phyloP scores from a whole-genome alignment of 2,797 vertebrate genomes.

The Limosa lapponica region DNA sequence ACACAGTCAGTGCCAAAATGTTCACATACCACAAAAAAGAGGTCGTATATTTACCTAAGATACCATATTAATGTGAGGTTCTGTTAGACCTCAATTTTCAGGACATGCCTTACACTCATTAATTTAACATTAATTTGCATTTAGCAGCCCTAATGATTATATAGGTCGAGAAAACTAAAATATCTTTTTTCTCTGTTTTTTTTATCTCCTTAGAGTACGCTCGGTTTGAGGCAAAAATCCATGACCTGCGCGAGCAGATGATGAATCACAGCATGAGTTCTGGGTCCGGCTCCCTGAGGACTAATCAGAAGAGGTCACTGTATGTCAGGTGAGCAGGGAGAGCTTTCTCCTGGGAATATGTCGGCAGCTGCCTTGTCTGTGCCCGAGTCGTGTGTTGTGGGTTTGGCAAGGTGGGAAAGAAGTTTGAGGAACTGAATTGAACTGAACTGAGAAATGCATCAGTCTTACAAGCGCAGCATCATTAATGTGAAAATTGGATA shows the following conservation, averaged over 20 bases:
- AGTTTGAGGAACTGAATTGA: background rate
- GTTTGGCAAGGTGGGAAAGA: background rate
- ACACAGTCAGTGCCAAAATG: background rate
- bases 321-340: slow-evolving; percentile 89
- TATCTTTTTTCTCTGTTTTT: slow-evolving; percentile 5
- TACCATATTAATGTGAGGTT: background rate
- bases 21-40: background rate
- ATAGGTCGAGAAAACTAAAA: slow-evolving; percentile 46
- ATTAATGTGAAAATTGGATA: background rate
- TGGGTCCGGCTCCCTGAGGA: slow-evolving; percentile 94
- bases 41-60: background rate
- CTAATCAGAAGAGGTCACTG: slow-evolving; percentile 96
- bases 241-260: slow-evolving; percentile 98
- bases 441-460: background rate
- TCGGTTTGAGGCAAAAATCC: slow-evolving; percentile 98
- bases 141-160: slow-evolving; percentile 3
- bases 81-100: slow-evolving; percentile 1
- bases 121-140: slow-evolving; percentile 15
- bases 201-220: slow-evolving; percentile 87
- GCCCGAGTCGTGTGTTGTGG: background rate
- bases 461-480: background rate
- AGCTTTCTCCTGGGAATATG: background rate
- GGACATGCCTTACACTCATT: background rate
- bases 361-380: background rate
- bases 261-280: slow-evolving; percentile 99